Evolutionary conservation across 2,797 vertebrate genomes (phyloP).

Genomic region (Pristis pectinata): DNA sequence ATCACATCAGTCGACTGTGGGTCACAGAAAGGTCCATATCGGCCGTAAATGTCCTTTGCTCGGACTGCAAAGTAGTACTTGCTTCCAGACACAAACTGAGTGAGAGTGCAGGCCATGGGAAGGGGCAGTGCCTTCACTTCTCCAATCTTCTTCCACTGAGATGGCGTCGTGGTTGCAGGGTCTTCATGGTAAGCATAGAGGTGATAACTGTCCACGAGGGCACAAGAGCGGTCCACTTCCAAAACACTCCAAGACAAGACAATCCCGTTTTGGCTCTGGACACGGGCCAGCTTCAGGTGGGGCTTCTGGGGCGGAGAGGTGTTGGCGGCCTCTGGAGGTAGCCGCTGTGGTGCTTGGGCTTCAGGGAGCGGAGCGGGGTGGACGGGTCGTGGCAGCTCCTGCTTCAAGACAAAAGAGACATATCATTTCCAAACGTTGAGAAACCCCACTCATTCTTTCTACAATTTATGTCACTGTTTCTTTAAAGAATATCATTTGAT

Average conservation of each 20-base stretch:
- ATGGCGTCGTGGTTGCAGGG: constrained; percentile 66
- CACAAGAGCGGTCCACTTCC: constrained; percentile 85
- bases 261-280: constrained; percentile 91
- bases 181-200: constrained; percentile 95
- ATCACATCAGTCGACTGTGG: constrained; percentile 99
- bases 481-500: not conserved
- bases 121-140: constrained; percentile 92
- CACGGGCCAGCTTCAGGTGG: constrained; percentile 90
- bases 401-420: not conserved
- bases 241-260: constrained; percentile 93
- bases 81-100: constrained; percentile 94
- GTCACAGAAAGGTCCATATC: constrained; percentile 93
- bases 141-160: constrained; percentile 97
- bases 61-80: constrained; percentile 97
- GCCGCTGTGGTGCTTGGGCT: constrained; percentile 66
- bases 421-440: not conserved
- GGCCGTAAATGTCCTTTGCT: constrained; percentile 91
- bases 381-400: constrained; percentile 60
- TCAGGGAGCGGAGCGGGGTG: constrained; percentile 70
- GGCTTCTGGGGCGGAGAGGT: constrained; percentile 88
- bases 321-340: constrained; percentile 78
- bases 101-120: constrained; percentile 97
- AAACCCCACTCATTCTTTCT: not conserved
- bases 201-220: constrained; percentile 90
- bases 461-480: not conserved